A percentile compares a stretch with the other conserved stretches of the same genome.
These are phyloP conservation scores for Cryptocephalus moraei DNA, from an alignment of 2,888 invertebrate genomes.

Conservation along the genomic window DNA sequence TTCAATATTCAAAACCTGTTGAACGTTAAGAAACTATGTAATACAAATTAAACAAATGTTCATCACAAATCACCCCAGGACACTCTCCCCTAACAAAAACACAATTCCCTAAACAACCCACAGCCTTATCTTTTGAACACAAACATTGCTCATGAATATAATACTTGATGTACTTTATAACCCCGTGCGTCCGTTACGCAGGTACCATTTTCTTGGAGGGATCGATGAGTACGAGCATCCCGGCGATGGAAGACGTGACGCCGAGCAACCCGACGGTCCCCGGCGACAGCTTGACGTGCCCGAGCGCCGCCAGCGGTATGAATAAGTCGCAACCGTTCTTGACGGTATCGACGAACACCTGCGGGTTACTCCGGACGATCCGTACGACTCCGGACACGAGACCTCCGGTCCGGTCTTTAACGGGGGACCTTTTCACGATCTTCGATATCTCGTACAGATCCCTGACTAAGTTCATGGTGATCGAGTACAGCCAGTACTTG, in stretches of 20 bases:
- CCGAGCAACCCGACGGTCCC: slow-evolving; percentile 71
- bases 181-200: slow-evolving; percentile 19
- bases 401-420: not conserved
- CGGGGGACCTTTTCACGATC: slow-evolving; percentile 2
- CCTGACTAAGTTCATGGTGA: slow-evolving; percentile 67
- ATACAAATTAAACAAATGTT: too few species aligned
- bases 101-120: too few species aligned
- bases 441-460: slow-evolving; percentile 76
- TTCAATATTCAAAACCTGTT: too few species aligned
- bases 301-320: slow-evolving; percentile 74
- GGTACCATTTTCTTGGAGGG: slow-evolving; percentile 70
- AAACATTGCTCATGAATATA: too few species aligned
- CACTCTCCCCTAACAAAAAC: too few species aligned
- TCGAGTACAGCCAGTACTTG: slow-evolving; percentile 77
- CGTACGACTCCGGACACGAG: not conserved
- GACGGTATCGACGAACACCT: slow-evolving; percentile 68
- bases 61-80: too few species aligned
- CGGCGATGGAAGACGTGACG: slow-evolving; percentile 70
- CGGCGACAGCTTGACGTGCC: slow-evolving; percentile 66
- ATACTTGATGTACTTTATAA: too few species aligned
- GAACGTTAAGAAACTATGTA: too few species aligned
- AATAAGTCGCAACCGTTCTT: slow-evolving; percentile 83
- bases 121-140: too few species aligned
- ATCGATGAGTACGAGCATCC: slow-evolving; percentile 63
- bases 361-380: slow-evolving; percentile 33